Percentiles rank a stretch among this genome's conserved stretches.
phyloP scores from a whole-genome alignment of 2,888 invertebrate species.

The Podabrus alpinus region DNA sequence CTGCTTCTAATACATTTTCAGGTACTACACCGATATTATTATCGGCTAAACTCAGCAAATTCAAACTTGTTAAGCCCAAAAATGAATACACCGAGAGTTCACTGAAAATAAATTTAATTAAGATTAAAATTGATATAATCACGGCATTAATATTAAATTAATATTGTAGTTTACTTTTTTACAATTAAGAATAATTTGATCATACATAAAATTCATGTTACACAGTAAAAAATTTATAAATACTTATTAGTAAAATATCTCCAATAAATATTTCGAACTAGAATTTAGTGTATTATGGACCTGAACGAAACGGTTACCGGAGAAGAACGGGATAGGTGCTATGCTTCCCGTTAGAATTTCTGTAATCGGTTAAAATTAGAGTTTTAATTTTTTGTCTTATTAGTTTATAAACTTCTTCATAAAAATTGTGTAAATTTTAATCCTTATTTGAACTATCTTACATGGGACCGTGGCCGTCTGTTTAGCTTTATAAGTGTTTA shows the following conservation, averaged over 20 bases:
- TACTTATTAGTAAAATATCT: neutral
- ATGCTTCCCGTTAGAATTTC: neutral
- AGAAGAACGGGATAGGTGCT: neutral
- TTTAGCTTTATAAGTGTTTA: too few relatives aligned
- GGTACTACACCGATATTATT: conserved; percentile 79
- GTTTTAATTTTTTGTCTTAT: too few relatives aligned
- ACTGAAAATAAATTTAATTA: conserved; percentile 57
- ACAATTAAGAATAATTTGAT: neutral
- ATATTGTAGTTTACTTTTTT: neutral
- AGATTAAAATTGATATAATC: neutral
- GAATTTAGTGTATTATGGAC: neutral
- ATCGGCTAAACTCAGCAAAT: conserved; percentile 79
- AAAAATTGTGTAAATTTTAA: too few relatives aligned
- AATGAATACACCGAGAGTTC: conserved; percentile 74
- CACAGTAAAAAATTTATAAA: neutral
- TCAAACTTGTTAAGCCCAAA: conserved; percentile 72
- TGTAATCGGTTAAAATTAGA: neutral
- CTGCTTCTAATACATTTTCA: conserved; percentile 71
- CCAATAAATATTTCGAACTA: neutral
- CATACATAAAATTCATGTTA: neutral
- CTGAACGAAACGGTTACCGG: too few relatives aligned
- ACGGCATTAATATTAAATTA: too few relatives aligned
- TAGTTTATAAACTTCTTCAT: too few relatives aligned
- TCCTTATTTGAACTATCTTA: too few relatives aligned
- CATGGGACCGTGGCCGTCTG: too few relatives aligned